Base-by-base conservation (phyloP, 2,113 vertebrate species). In the Ptychochromis oligacanthus region DNA sequence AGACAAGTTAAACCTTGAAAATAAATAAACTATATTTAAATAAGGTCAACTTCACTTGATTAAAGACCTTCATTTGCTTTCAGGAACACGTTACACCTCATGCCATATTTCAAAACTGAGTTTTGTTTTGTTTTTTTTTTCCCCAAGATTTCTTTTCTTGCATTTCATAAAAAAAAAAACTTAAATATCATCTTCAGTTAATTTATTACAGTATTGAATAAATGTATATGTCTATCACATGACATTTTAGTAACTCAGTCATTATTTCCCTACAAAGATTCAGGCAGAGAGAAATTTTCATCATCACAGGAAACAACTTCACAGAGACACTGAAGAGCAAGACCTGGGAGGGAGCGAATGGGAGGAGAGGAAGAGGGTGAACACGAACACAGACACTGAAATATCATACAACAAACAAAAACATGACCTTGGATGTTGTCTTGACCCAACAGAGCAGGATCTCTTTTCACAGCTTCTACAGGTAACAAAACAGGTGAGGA, bases 1-100 rank as follows among this genome's bases (percentile, higher is more conserved):
- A 18, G 85, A 94, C 92, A 92, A 91, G 4, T 82, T 14, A 76
- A 17, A 72, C 82, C 60, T 95, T 95, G 86, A 95, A 96, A 96
- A 95, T 95, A 95, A 95, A 95, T 94, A 89, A 95, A 95, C 91
- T 96, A 93, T 96, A 95, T 96, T 96, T 85, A 93, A 94, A 92
- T 93, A 93, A 93, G 89, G 80, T 95, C 89, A 89, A 86, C 84
- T 89, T 92, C 74, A 93, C 80, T 89, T 94, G 81, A 90, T 90
- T 93, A 89, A 91, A 93, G 89, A 91, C 89, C 90, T 93, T 91
- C 65, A 81, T 93, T 87, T 93, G 93, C 92, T 88, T 92, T 90
- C 89, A 72, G 82, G 86, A 87, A 95, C 93, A 95, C 92, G 83
- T 90, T 95, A 94, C 90, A 95, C 84, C 81, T 95, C 95, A 95